Evolutionary conservation across 2,888 invertebrate species (phyloP).

Genomic region (Hoplodrina ambigua): DNA sequence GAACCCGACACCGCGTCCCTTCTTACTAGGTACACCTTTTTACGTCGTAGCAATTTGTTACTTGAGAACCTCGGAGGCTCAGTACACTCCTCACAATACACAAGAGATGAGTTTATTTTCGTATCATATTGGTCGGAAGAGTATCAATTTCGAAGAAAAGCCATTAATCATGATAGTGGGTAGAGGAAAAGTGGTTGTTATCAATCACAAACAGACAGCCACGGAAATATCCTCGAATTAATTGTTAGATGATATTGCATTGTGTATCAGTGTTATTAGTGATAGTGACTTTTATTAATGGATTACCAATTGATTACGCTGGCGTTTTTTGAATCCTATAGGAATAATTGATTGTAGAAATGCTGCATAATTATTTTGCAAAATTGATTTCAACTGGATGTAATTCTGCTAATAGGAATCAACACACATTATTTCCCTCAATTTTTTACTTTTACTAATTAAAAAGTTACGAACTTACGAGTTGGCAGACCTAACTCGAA

Average conservation of each 20-base stretch:
- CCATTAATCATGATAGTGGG: slow-evolving; percentile 61
- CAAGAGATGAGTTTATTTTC: slow-evolving; percentile 39
- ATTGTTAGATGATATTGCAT: slow-evolving; percentile 49
- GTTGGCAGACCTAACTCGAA: too few species aligned
- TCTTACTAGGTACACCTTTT: not conserved
- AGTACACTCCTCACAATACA: slow-evolving; percentile 29
- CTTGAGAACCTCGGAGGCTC: slow-evolving; percentile 17
- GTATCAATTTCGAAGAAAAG: slow-evolving; percentile 58
- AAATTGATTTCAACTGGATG: too few species aligned
- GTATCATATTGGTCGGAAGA: slow-evolving; percentile 44
- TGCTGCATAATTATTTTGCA: too few species aligned
- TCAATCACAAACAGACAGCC: slow-evolving; percentile 54
- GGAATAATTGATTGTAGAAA: not conserved
- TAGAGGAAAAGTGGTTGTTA: slow-evolving; percentile 52
- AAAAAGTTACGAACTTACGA: too few species aligned
- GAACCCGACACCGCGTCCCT: slow-evolving; percentile 1
- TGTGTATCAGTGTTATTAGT: slow-evolving; percentile 23
- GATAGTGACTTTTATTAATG: slow-evolving; percentile 37
- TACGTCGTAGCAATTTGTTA: slow-evolving; percentile 37
- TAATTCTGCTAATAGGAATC: too few species aligned
- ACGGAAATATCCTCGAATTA: slow-evolving; percentile 52
- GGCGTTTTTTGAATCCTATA: not conserved
- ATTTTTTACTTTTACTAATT: too few species aligned
- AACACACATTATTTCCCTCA: too few species aligned
- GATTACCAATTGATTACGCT: slow-evolving; percentile 9